Percentiles rank a stretch among this genome's conserved stretches.
phyloP scores from a whole-genome alignment of 2,797 vertebrate species.

The Gallinago solitaria region DNA sequence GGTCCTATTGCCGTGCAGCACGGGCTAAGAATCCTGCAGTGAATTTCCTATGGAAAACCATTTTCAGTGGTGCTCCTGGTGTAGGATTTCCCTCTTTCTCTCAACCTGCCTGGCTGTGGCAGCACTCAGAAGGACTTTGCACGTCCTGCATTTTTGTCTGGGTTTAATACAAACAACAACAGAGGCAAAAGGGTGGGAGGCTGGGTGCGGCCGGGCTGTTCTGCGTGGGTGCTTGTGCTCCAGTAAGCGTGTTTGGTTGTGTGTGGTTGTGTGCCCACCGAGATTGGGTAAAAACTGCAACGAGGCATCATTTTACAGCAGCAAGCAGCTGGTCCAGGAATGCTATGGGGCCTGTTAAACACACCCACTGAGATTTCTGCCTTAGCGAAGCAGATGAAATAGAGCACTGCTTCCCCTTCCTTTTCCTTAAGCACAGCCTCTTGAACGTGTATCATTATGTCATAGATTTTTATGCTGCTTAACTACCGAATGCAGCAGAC shows the following conservation, averaged over 20 bases:
- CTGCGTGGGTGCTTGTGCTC: neutral
- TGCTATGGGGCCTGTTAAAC: neutral
- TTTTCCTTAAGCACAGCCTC: neutral
- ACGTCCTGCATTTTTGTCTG: neutral
- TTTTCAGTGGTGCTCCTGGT: neutral
- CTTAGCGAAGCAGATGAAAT: neutral
- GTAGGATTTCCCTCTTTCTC: neutral
- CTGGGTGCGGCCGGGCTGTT: neutral
- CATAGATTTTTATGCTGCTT: neutral
- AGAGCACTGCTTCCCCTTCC: neutral
- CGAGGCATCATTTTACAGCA: neutral
- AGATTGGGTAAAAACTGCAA: neutral
- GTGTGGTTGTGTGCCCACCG: neutral
- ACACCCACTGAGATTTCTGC: neutral
- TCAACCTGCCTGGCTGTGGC: neutral
- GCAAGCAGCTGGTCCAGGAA: neutral
- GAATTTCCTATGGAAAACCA: neutral
- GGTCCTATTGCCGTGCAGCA: neutral
- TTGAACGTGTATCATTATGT: neutral
- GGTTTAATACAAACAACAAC: neutral
- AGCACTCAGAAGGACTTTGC: neutral
- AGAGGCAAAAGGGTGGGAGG: fast-evolving
- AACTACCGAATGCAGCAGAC: neutral
- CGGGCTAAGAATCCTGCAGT: neutral
- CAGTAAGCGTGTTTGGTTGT: neutral